Percentiles rank a stretch among this genome's conserved stretches.
phyloP scores from a whole-genome alignment of 2,888 invertebrate genomes.

The Bembecia ichneumoniformis region DNA sequence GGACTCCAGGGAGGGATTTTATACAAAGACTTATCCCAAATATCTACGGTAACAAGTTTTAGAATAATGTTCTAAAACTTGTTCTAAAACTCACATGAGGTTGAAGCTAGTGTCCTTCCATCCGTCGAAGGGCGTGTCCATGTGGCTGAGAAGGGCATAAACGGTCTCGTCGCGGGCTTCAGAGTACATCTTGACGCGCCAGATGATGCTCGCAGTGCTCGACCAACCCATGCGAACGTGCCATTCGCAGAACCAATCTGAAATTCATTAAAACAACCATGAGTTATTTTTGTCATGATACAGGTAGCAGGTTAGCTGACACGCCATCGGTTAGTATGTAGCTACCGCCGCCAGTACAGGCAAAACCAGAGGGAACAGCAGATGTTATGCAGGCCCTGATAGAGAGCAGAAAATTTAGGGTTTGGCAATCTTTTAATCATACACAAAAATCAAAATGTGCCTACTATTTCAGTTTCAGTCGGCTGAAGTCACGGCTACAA shows the following conservation, averaged over 20 bases:
- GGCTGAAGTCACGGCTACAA: no score
- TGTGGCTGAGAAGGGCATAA: conserved; percentile 60
- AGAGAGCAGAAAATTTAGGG: no score
- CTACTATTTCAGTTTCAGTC: no score
- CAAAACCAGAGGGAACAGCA: no score
- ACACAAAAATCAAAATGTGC: no score
- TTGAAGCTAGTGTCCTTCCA: conserved; percentile 73
- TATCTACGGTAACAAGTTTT: background rate
- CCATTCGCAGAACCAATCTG: conserved; percentile 69
- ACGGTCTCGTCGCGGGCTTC: conserved; percentile 63
- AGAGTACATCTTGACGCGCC: conserved; percentile 74
- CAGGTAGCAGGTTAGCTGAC: no score
- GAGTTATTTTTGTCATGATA: no score
- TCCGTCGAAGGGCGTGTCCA: conserved; percentile 71
- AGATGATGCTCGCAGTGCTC: conserved; percentile 73
- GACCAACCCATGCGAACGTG: conserved; percentile 79
- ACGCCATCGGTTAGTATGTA: no score
- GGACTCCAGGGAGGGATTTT: no score
- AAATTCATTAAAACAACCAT: background rate
- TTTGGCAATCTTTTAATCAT: no score
- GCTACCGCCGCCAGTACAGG: no score
- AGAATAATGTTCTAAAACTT: background rate
- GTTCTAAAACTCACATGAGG: conserved; percentile 44
- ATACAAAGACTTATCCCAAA: background rate
- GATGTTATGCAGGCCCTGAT: no score